Conservation (phyloP, 2,888 invertebrate species). For the Sesia apiformis region DNA sequence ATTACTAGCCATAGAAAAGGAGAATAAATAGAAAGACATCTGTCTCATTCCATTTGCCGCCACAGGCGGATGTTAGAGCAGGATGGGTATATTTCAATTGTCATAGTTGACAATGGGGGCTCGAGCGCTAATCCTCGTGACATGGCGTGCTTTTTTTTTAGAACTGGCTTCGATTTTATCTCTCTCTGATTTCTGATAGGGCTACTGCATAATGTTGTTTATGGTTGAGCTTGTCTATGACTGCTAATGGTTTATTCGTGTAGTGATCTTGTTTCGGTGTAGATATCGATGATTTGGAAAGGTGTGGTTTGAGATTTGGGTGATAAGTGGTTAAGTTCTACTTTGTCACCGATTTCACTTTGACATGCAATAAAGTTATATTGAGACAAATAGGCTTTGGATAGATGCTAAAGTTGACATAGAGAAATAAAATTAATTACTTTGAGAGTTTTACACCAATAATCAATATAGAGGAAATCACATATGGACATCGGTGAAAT, state of each 20-base stretch:
- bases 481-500: too few relatives aligned
- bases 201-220: slow-evolving; percentile 37
- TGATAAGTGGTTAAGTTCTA: slow-evolving; percentile 21
- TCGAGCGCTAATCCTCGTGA: slow-evolving; percentile 61
- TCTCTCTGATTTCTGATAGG: slow-evolving; percentile 53
- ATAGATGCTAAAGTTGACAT: too few relatives aligned
- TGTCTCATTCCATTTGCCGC: slow-evolving; percentile 32
- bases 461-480: too few relatives aligned
- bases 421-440: too few relatives aligned
- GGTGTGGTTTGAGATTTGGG: slow-evolving; percentile 32
- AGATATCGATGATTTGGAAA: slow-evolving; percentile 40
- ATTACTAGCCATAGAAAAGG: slow-evolving; percentile 61
- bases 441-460: too few relatives aligned
- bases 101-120: slow-evolving; percentile 56
- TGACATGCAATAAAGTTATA: too few relatives aligned
- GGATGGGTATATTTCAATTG: slow-evolving; percentile 62
- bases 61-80: slow-evolving; percentile 26
- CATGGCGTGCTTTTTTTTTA: slow-evolving; percentile 54
- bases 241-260: slow-evolving; percentile 63
- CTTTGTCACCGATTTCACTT: too few relatives aligned
- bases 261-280: slow-evolving; percentile 50
- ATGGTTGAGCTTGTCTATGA: slow-evolving; percentile 41
- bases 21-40: slow-evolving; percentile 55
- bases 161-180: slow-evolving; percentile 41
- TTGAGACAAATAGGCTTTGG: too few relatives aligned